phyloP scores from a whole-genome alignment of 2,113 vertebrate species.

The Xiphophorus couchianus region DNA sequence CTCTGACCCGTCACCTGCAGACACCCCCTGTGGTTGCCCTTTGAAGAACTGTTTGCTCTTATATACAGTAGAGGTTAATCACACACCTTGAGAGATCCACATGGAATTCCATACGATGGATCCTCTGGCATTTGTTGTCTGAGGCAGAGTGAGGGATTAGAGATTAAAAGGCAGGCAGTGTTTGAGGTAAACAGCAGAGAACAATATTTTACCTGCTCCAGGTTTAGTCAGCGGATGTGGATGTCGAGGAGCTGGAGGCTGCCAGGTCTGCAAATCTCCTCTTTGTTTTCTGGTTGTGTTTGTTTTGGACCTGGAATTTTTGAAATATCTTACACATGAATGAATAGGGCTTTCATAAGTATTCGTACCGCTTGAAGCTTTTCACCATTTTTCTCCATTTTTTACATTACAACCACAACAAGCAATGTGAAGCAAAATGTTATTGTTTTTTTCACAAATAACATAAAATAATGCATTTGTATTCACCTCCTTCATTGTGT shows the following conservation, averaged over 20 bases:
- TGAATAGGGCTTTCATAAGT: background rate
- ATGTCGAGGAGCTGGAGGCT: constrained; percentile 43
- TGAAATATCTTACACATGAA: background rate
- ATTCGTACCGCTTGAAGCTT: background rate
- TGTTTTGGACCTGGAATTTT: constrained; percentile 20
- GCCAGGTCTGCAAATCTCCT: constrained; percentile 3
- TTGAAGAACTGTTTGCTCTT: constrained; percentile 74
- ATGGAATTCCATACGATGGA: constrained; percentile 75
- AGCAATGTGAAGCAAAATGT: background rate
- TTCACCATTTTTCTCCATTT: background rate
- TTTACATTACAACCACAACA: background rate
- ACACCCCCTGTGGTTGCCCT: constrained; percentile 63
- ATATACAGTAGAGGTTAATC: constrained; percentile 82
- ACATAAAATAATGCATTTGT: no score
- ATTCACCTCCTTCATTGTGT: no score
- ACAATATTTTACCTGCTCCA: constrained; percentile 73
- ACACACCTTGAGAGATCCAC: constrained; percentile 71
- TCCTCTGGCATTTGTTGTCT: constrained; percentile 67
- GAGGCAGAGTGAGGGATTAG: constrained; percentile 76
- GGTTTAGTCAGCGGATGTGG: constrained; percentile 70
- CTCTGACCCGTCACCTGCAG: constrained; percentile 76
- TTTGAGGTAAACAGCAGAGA: constrained; percentile 74
- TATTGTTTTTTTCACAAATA: no score
- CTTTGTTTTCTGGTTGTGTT: constrained; percentile 24
- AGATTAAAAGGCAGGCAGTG: constrained; percentile 75